These are phyloP conservation scores for Serranus cabrilla DNA, from an alignment of 2,797 vertebrate species.

Conservation along the genomic window DNA sequence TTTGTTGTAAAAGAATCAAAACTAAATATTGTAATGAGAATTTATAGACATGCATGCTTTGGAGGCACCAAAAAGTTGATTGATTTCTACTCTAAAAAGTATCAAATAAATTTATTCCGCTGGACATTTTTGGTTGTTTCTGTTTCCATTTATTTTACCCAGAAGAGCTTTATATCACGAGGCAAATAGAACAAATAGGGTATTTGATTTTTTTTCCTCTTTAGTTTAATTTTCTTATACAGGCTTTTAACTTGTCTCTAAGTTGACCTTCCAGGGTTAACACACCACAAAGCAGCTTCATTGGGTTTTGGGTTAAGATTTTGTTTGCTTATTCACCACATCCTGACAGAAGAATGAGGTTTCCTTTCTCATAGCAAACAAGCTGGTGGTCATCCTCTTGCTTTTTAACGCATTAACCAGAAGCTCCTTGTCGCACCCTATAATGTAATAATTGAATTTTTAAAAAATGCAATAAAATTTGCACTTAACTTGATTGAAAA, in stretches of 20 bases:
- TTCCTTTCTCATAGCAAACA: neutral
- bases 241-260: neutral
- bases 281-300: neutral
- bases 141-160: conserved; percentile 24
- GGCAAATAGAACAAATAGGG: neutral
- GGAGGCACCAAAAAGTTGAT: conserved; percentile 66
- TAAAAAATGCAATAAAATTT: no score
- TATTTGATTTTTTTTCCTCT: neutral
- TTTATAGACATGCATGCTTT: conserved; percentile 79
- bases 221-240: neutral
- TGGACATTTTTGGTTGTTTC: conserved; percentile 58
- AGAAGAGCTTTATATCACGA: neutral
- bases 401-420: conserved; percentile 34
- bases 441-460: no score
- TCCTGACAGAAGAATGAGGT: neutral
- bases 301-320: no score
- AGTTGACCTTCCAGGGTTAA: neutral
- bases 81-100: conserved; percentile 76
- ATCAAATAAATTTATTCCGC: conserved; percentile 77
- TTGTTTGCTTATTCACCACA: neutral
- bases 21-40: conserved; percentile 56
- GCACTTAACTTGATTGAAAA: no score
- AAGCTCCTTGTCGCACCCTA: conserved; percentile 8
- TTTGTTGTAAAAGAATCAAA: conserved; percentile 53
- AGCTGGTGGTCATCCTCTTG: neutral